Conservation (phyloP, 2,888 invertebrate species). For the Callimorpha dominula region DNA sequence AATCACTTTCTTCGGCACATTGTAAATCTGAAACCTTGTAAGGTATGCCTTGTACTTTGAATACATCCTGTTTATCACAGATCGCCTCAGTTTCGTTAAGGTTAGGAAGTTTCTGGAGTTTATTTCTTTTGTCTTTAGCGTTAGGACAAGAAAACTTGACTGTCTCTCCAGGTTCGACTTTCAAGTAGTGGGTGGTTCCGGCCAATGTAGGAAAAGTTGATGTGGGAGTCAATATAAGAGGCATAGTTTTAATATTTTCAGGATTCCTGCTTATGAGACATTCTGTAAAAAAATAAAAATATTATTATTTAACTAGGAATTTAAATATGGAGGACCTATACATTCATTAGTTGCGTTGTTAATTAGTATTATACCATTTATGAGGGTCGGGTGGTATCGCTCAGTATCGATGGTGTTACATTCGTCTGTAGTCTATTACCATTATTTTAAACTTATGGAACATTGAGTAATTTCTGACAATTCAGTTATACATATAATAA, state of each 20-base stretch:
- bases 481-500: no score
- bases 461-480: no score
- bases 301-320: not conserved
- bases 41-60: conserved; percentile 26
- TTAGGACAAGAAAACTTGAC: conserved; percentile 41
- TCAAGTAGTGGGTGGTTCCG: conserved; percentile 19
- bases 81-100: conserved; percentile 26
- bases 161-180: conserved; percentile 22
- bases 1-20: conserved; percentile 25
- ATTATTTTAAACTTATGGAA: no score
- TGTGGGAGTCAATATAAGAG: conserved; percentile 34
- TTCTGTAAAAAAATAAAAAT: conserved; percentile 32
- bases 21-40: conserved; percentile 41
- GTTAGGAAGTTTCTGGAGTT: conserved; percentile 32
- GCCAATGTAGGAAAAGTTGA: conserved; percentile 32
- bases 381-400: no score
- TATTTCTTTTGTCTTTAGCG: conserved; percentile 24
- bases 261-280: conserved; percentile 42
- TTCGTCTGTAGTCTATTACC: no score
- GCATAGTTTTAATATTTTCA: conserved; percentile 24
- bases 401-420: no score
- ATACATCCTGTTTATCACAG: conserved; percentile 42
- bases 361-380: not conserved
- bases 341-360: not conserved
- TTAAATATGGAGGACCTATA: not conserved